Base-by-base conservation (phyloP, 2,113 vertebrate genomes). In the Nasalis larvatus region DNA sequence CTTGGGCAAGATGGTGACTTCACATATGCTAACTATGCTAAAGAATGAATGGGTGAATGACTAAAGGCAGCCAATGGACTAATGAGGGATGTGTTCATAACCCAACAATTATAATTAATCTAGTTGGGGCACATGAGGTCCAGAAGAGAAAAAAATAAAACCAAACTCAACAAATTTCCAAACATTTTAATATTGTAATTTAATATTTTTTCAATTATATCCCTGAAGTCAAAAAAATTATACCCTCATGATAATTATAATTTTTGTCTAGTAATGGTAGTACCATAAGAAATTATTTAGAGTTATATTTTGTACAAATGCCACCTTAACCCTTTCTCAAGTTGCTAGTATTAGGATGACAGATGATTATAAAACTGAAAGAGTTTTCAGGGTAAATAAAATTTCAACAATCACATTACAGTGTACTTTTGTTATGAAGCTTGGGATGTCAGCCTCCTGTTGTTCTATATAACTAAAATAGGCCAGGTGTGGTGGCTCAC, bases 301-400 rank as follows among this genome's bases (percentile, higher is more conserved):
- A 82, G 6, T 89, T 81, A n/a, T 45, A 76, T 89, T 86, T 92
- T 92, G 63, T 78, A 89, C 30, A 68, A 71, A 94, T 76, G 52
- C 45, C 63, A 89, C 47, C 86, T 92, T 32, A 81, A 66, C 27
- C 37, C 10, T 89, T 86, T 68, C 56, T 94, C 89, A 92, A 82
- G 37, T 77, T 92, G 80, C 47, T 94, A 58, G n/a, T 54, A 37
- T 32, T 86, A 82, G 47, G 40, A 74, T 8, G 5, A 76, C 69
- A 92, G 32, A 80, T 81, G 9, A 92, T 89, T 74, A 94, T 49
- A 92, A 42, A 12, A 89, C 23, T 45, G 78, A 85, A 96, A 94
- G 80, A 71, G 80, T 76, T 94, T 74, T 88, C 66, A 92, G 2
- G 40, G 74, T 89, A 89, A 89, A 82, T 89, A 89, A 86, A 86